phyloP scores from a whole-genome alignment of 1,140 invertebrate genomes.

The Drosophila saltans region DNA sequence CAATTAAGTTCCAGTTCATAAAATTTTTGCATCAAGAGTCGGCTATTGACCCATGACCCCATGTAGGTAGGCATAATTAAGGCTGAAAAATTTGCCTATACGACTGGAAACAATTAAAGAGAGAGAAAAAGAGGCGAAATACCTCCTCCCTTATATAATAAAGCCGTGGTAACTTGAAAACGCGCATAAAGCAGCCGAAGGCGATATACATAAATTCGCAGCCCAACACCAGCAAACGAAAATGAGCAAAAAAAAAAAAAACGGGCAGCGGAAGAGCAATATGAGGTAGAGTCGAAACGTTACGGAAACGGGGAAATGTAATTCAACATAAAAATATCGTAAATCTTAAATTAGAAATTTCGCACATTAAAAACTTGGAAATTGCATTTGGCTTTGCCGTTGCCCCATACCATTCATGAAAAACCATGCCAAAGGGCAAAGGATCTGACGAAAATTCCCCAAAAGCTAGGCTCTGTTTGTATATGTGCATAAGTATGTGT shows the following conservation, averaged over 20 bases:
- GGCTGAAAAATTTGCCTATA: constrained; percentile 22
- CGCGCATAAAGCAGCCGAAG: constrained; percentile 38
- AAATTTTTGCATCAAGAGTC: constrained; percentile 63
- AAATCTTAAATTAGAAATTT: constrained; percentile 82
- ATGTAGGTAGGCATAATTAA: constrained; percentile 54
- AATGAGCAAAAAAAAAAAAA: constrained; percentile 55
- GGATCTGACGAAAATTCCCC: constrained; percentile 54
- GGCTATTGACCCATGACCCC: constrained; percentile 53
- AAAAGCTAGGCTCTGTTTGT: constrained; percentile 37
- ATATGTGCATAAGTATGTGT: constrained; percentile 20
- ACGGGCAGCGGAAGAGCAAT: no score
- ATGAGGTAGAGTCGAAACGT: background rate
- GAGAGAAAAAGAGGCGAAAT: constrained; percentile 8
- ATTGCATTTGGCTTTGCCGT: constrained; percentile 69
- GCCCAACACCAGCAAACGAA: constrained; percentile 68
- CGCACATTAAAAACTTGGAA: constrained; percentile 82
- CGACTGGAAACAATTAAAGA: constrained; percentile 58
- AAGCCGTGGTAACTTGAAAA: constrained; percentile 48
- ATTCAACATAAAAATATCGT: constrained; percentile 82
- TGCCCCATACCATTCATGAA: constrained; percentile 25
- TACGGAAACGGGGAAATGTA: constrained; percentile 48
- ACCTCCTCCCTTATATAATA: constrained; percentile 47
- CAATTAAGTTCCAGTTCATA: constrained; percentile 78
- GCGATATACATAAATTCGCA: constrained; percentile 58
- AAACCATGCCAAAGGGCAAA: constrained; percentile 24